Evolutionary conservation across 2,888 invertebrate species (phyloP).

Genomic region (Eristalinus aeneus): DNA sequence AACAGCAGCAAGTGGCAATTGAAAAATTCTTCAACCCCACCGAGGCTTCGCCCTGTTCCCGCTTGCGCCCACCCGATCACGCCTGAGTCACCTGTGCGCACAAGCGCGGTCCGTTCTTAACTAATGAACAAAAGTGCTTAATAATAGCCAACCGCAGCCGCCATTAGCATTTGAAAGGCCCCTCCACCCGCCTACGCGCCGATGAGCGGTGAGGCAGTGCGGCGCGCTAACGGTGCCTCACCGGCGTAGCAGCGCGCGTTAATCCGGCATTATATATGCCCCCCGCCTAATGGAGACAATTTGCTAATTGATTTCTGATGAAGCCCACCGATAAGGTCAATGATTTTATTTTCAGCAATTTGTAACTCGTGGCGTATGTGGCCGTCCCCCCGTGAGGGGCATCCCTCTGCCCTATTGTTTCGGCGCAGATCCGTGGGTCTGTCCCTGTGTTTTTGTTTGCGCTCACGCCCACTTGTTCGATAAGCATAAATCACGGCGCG

Average conservation of each 20-base stretch:
- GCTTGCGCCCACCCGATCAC: constrained; percentile 2
- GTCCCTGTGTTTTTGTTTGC: constrained; percentile 21
- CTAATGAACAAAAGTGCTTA: constrained; percentile 35
- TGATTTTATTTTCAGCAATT: constrained; percentile 49
- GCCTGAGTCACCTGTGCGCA: constrained; percentile 16
- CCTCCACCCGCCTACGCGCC: constrained; percentile 34
- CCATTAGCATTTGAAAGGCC: constrained; percentile 48
- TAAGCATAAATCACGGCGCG: constrained; percentile 37
- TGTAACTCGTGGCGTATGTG: constrained; percentile 25
- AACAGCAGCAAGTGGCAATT: neutral
- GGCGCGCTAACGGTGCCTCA: neutral
- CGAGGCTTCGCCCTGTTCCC: neutral
- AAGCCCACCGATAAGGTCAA: constrained; percentile 53
- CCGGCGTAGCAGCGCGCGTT: constrained; percentile 31
- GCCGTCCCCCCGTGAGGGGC: neutral
- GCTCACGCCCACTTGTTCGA: constrained; percentile 38
- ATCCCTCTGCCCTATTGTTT: constrained; percentile 2
- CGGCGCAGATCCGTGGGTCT: neutral
- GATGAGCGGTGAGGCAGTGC: neutral
- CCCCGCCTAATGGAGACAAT: constrained; percentile 57
- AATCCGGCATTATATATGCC: constrained; percentile 58
- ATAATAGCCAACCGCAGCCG: constrained; percentile 2
- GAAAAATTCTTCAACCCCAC: neutral
- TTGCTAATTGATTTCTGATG: constrained; percentile 66
- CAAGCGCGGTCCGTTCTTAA: constrained; percentile 18